Conservation (phyloP, 2,113 vertebrate genomes). For the Silurus asotus region DNA sequence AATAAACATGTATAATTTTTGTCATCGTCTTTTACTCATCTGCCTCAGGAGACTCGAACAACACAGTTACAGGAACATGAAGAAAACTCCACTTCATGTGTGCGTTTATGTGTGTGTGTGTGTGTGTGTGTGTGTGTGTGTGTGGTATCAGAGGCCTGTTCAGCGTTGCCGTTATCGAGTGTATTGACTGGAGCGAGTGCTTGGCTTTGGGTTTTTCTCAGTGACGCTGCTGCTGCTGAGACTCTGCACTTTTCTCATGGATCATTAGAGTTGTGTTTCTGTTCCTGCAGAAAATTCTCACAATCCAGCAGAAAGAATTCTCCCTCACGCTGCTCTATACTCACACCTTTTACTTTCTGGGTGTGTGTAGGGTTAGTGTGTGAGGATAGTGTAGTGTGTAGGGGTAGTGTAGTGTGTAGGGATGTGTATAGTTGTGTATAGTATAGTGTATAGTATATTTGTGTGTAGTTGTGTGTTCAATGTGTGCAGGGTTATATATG, state of each 20-base stretch:
- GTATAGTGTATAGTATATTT: neutral
- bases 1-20: conserved; percentile 34
- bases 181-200: conserved; percentile 7
- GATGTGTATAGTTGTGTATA: neutral
- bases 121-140: conserved; percentile 20
- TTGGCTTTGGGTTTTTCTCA: conserved; percentile 11
- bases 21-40: neutral
- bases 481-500: too few relatives aligned
- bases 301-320: conserved; percentile 3
- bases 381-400: neutral
- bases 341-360: neutral
- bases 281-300: neutral
- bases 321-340: neutral
- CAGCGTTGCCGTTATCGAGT: neutral
- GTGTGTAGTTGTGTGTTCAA: too few relatives aligned
- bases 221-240: conserved; percentile 3
- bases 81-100: neutral
- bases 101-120: neutral
- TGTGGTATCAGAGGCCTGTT: neutral
- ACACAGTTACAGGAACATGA: neutral
- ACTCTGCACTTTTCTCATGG: neutral
- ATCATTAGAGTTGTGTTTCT: neutral
- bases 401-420: too few relatives aligned
- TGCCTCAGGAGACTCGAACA: conserved; percentile 7
- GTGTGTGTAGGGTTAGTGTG: neutral